Base-by-base conservation (phyloP, 2,888 invertebrate species). In the Sericinus montela region DNA sequence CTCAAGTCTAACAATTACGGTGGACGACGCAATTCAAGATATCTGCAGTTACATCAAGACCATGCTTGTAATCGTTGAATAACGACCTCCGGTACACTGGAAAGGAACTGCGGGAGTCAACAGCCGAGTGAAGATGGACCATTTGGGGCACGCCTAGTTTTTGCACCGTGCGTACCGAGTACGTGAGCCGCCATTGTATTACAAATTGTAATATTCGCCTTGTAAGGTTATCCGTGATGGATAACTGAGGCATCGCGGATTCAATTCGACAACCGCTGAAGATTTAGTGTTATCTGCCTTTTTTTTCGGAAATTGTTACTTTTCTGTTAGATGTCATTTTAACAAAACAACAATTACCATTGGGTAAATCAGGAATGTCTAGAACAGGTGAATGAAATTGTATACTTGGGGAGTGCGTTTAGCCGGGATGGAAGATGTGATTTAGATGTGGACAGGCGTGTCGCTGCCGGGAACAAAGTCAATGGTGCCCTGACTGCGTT, bases 131-230 rank as follows among this genome's bases (percentile, higher is more conserved):
- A 57, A 52, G 62, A 53, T 58, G 57, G 59, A 52, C 69, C 69
- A 57, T 72, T 70, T 66, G 62, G 74, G 75, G 66, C 62, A 59
- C 52, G 64, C 55, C 80, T 55, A 77, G 69, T 82, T 82, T 81
- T 82, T 82, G 62, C 58, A 13, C 48, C 35, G 50, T 16, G 32
- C 29, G 15, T 30, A 45, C 35, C 38, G 42, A 35, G 41, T 50
- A 56, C 54, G 53, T 51, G 56, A 56, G 39, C 45, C 46, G 42
- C 57, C 72, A 81, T 82, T 84, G 83, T 83, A 82, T 81, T 78
- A 82, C 85, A 83, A 85, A 83, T 85, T 84, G 79, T 82, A 80
- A 82, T 82, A 81, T 64, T 62, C 59, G 52, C 62, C 65, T 48
- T 60, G 35, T 62, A 63, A 4, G 64, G 63, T 11, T 10, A 29